Conservation (phyloP, 1,140 invertebrate species). For the Tetramorium simillimum region DNA sequence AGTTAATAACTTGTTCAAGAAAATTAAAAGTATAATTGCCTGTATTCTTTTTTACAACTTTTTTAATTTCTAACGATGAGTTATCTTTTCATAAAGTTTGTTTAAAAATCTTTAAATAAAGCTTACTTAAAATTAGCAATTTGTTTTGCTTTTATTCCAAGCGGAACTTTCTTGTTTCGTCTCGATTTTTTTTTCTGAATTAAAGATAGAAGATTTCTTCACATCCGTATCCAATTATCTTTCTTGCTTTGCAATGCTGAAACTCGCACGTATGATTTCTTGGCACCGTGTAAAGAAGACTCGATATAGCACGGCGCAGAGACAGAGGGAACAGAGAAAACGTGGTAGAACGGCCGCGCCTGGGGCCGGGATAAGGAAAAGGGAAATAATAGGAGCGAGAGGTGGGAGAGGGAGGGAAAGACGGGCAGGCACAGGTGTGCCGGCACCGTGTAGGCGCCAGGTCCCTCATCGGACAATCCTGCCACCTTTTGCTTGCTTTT, state of each 20-base stretch:
- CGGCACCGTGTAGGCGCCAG: conserved; percentile 78
- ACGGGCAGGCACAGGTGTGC: conserved; percentile 78
- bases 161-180: background rate
- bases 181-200: background rate
- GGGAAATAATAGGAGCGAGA: conserved; percentile 49
- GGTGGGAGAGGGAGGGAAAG: conserved; percentile 64
- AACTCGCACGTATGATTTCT: background rate
- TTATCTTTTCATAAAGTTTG: background rate
- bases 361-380: conserved; percentile 19
- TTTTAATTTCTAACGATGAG: background rate
- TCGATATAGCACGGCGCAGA: conserved; percentile 29
- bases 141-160: background rate
- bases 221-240: background rate
- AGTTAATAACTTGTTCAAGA: background rate
- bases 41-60: background rate
- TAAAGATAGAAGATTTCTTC: background rate
- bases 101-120: background rate
- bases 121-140: background rate
- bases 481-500: conserved; percentile 38
- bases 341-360: conserved; percentile 30
- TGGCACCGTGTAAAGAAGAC: conserved; percentile 34
- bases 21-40: background rate
- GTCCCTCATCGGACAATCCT: conserved; percentile 76
- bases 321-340: conserved; percentile 54
- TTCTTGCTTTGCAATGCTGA: background rate